Evolutionary conservation across 2,113 vertebrate genomes (phyloP).

Genomic region (Zosterops pallidus): DNA sequence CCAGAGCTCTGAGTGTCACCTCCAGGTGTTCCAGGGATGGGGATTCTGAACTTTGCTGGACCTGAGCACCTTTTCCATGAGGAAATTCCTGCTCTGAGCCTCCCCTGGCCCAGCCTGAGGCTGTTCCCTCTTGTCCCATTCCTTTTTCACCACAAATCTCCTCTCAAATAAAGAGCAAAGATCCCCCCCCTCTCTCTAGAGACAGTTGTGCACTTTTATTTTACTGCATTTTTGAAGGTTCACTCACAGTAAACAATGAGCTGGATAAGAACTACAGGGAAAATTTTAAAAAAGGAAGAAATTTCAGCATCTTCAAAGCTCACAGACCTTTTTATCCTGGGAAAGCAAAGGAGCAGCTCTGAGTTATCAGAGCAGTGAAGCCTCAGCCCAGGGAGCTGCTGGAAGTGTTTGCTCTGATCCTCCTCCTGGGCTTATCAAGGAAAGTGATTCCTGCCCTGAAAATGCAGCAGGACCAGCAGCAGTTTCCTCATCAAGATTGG

Average conservation of each 20-base stretch:
- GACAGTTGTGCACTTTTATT: accelerated
- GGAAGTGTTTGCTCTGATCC: not conserved
- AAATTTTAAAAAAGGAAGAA: not conserved
- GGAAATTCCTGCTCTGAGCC: not conserved
- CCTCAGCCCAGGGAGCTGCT: not conserved
- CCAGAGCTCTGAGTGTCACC: accelerated
- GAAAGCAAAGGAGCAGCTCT: not conserved
- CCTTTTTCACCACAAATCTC: not conserved
- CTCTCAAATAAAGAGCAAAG: not conserved
- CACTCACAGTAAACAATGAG: not conserved
- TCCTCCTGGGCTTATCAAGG: not conserved
- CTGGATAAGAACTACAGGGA: not conserved
- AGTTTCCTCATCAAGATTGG: not conserved
- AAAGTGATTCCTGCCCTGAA: not conserved
- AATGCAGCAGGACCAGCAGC: not conserved
- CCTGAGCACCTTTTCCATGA: accelerated
- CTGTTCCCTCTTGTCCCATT: accelerated
- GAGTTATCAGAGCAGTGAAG: not conserved
- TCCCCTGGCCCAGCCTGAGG: not conserved
- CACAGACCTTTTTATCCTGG: no score
- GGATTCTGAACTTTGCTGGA: not conserved
- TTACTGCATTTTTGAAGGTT: not conserved
- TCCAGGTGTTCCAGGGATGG: not conserved
- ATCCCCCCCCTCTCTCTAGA: no score
- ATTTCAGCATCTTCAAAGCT: not conserved